A percentile compares a stretch with the other conserved stretches of the same genome.
phyloP scores from a whole-genome alignment of 2,797 vertebrate species.

The Yasuhikotakia modesta region DNA sequence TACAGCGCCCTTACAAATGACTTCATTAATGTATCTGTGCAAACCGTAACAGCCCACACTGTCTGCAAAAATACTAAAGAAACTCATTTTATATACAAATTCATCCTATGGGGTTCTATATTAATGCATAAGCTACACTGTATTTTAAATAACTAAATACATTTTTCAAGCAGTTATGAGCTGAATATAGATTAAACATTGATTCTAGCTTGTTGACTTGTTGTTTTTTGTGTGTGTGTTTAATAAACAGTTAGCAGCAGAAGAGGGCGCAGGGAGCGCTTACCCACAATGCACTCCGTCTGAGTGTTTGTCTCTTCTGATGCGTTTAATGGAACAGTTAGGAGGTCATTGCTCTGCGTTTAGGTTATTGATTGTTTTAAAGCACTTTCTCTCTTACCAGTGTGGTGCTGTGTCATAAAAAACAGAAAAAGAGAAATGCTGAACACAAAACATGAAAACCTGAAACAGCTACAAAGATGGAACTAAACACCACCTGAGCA shows the following conservation, averaged over 20 bases:
- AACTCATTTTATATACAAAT: no score
- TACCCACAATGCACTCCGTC: constrained; percentile 47
- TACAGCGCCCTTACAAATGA: no score
- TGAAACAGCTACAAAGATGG: constrained; percentile 16
- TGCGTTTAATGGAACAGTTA: constrained; percentile 72
- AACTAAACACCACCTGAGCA: background rate
- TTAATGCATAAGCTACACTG: no score
- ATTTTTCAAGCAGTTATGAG: no score
- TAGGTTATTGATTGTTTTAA: constrained; percentile 78
- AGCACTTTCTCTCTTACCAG: constrained; percentile 71
- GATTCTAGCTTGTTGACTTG: background rate
- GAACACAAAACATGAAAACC: constrained; percentile 20
- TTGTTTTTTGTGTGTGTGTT: background rate
- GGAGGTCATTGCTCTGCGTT: constrained; percentile 72
- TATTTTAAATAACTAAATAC: no score
- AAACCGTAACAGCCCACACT: no score
- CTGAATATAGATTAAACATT: no score
- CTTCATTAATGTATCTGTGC: no score
- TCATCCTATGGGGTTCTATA: no score
- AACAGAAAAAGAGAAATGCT: constrained; percentile 73
- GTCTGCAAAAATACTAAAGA: no score
- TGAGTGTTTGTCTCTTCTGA: constrained; percentile 58
- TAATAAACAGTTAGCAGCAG: no score
- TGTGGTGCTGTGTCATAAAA: constrained; percentile 74
- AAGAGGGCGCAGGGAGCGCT: no score